Percentiles rank a stretch among this genome's conserved stretches.
Evolutionary conservation across 2,888 invertebrate genomes (phyloP).

Genomic region (Hofmannophila pseudospretella): DNA sequence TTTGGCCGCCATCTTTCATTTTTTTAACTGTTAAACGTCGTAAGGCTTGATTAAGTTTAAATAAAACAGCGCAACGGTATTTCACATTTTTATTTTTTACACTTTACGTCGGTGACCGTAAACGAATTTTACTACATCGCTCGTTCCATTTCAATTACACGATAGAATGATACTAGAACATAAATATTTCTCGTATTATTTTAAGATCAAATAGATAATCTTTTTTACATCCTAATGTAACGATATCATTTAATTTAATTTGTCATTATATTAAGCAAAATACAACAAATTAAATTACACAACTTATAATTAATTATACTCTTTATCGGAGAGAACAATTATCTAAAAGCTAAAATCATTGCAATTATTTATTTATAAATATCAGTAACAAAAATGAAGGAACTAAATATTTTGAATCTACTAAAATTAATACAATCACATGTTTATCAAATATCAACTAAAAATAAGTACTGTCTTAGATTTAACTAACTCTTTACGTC

Average conservation of each 20-base stretch:
- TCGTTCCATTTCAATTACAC: conserved; percentile 67
- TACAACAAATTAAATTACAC: conserved; percentile 75
- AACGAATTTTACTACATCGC: conserved; percentile 76
- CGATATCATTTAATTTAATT: conserved; percentile 73
- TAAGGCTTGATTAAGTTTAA: conserved; percentile 18
- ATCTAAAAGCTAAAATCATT: conserved; percentile 60
- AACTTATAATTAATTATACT: conserved; percentile 70
- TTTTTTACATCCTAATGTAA: conserved; percentile 77
- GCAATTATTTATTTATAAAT: conserved; percentile 67
- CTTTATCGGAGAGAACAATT: conserved; percentile 70
- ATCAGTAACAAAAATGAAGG: conserved; percentile 73
- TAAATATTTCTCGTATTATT: conserved; percentile 75
- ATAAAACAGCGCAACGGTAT: conserved; percentile 65
- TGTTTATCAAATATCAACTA: conserved; percentile 48
- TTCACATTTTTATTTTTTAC: conserved; percentile 75
- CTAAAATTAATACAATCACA: conserved; percentile 66
- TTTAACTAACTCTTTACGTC: conserved; percentile 60
- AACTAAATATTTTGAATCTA: conserved; percentile 73
- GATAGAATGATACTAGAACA: conserved; percentile 76
- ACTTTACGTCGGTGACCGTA: conserved; percentile 75
- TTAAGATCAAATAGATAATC: conserved; percentile 78
- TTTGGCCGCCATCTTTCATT: no score
- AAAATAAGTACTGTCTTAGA: conserved; percentile 59
- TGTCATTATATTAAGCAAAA: conserved; percentile 73
- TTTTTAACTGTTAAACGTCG: neutral